Percentiles rank a stretch among this genome's conserved stretches.
phyloP scores from a whole-genome alignment of 2,113 vertebrate genomes.

The Anolis carolinensis region DNA sequence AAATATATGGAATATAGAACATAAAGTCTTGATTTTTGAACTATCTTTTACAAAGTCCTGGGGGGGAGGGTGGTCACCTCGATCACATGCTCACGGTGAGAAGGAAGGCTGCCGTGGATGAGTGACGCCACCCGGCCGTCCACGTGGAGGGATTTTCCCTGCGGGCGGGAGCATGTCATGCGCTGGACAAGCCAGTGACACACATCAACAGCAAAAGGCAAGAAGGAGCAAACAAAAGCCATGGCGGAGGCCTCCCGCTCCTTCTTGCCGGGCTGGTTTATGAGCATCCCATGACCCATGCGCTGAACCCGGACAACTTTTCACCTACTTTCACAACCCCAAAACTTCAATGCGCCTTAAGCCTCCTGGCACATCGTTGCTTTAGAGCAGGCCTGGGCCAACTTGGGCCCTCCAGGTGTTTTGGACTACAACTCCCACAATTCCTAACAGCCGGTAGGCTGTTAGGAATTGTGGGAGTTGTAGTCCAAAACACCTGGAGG shows the following conservation, averaged over 20 bases:
- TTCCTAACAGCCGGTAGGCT: too few relatives aligned
- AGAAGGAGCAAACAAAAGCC: neutral
- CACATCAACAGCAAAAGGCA: neutral
- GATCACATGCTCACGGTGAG: neutral
- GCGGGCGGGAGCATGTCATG: neutral
- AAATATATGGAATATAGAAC: too few relatives aligned
- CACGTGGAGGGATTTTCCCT: slow-evolving; percentile 15
- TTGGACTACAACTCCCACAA: too few relatives aligned
- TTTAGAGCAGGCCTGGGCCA: neutral
- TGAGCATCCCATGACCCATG: neutral
- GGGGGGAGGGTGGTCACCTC: too few relatives aligned
- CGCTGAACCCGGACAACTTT: neutral
- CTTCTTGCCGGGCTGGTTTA: too few relatives aligned
- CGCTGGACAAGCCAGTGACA: neutral
- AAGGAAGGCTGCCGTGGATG: neutral
- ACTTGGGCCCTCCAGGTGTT: neutral
- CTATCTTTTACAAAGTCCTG: too few relatives aligned
- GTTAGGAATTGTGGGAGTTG: neutral
- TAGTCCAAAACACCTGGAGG: neutral
- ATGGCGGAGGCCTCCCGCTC: too few relatives aligned
- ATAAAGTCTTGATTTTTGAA: too few relatives aligned
- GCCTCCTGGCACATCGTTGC: neutral
- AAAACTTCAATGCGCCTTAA: neutral
- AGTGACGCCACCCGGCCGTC: neutral
- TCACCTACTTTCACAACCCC: neutral